Base-by-base conservation (phyloP, 2,888 invertebrate species). In the Coelopa pilipes region DNA sequence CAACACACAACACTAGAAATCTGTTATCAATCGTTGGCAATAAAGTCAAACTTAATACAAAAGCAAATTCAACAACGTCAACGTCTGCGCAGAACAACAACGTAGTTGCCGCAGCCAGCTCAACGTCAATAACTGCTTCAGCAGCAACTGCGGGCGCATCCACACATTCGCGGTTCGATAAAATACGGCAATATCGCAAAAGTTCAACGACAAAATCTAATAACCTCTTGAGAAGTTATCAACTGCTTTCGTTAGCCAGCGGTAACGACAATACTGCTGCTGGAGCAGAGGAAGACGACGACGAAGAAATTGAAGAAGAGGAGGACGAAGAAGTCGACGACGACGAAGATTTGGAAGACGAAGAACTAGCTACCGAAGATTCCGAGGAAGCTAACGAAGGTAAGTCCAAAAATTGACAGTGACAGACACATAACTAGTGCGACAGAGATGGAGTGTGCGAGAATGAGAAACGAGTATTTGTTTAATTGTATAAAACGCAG, bases 121-220 rank as follows among this genome's bases (percentile, higher is more conserved):
- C 70, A 45, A 66, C 71, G n/a, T 19, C 72, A 55, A 49, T 62
- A 49, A 45, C 57, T 46, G 46, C 67, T 70, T 63, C 76, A 74
- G 4, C 63, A 70, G 17, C 62, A 46, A 47, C 74, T 19, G 59
- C 68, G 45, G 50, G 57, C 49, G 49, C 53, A 19, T 34, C 57
- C 10, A 53, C 71, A 74, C 47, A 47, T 49, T 66, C 71, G 21
- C 74, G 72, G 69, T 76, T 78, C 49, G 80, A 81, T 74, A 82
- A 80, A 76, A 77, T 78, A 76, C 79, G 79, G 47, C 83, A 82
- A 76, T 81, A 84, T 78, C 82, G 81, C 19, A 82, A 81, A 68
- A 70, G 81, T 79, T 75, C 73, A 81, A 73, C 80, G 4, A 65
- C 60, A 46, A 34, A 65, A 63, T 47, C 63, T 17, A 67, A 74